These are phyloP conservation scores for Bombus ignitus DNA, from an alignment of 1,140 invertebrate genomes.

Conservation along the genomic window DNA sequence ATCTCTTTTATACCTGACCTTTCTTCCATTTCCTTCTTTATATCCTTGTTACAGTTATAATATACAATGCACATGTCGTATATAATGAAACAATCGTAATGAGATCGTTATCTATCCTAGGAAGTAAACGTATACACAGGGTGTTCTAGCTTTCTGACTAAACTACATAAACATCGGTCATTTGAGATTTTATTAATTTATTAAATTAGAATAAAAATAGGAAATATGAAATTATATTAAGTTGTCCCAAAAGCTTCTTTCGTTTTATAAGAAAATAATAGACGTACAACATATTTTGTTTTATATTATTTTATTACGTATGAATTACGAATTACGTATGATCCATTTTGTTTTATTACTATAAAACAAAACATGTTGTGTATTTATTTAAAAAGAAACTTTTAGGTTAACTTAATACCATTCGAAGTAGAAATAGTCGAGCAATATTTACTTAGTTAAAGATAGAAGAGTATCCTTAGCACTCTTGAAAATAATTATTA, in stretches of 20 bases:
- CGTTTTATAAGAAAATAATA: too few species aligned
- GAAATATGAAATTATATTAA: neutral
- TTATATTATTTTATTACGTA: too few species aligned
- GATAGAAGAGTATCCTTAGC: neutral
- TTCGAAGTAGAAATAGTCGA: neutral
- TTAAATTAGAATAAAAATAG: neutral
- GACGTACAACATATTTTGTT: too few species aligned
- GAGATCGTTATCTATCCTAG: neutral
- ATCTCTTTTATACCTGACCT: conserved; percentile 41
- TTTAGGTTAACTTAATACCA: too few species aligned
- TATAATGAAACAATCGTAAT: neutral
- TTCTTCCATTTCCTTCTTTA: conserved; percentile 1
- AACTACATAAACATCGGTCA: too few species aligned
- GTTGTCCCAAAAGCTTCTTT: too few species aligned
- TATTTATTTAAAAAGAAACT: too few species aligned
- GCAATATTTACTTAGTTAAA: neutral
- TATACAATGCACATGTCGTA: neutral
- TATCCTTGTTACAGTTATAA: conserved; percentile 13
- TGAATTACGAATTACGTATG: too few species aligned
- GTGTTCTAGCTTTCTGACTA: too few species aligned
- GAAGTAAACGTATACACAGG: too few species aligned
- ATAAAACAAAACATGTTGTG: too few species aligned
- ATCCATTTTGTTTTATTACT: too few species aligned
- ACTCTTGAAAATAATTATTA: neutral
- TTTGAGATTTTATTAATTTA: neutral